Percentiles rank a stretch among this genome's conserved stretches.
Conservation (phyloP, 1,140 invertebrate species). For the Pseudomyrmex gracilis region DNA sequence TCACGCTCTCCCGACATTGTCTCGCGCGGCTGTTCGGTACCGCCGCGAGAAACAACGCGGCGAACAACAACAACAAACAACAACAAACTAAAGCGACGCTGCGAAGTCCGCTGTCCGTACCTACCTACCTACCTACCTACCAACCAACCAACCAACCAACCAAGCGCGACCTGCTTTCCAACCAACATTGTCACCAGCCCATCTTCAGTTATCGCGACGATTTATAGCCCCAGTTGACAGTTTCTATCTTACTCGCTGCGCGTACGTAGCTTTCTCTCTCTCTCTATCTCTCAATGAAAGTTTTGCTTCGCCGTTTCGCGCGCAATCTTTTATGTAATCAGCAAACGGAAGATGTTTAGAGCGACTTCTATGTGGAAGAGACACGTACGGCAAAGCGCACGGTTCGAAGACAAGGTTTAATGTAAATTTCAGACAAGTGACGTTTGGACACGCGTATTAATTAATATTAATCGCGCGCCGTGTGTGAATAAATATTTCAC, state of each 20-base stretch:
- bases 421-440: not conserved
- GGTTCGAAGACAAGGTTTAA: not conserved
- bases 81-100: constrained; percentile 70
- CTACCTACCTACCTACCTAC: constrained; percentile 47
- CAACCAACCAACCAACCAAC: constrained; percentile 17
- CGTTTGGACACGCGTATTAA: not conserved
- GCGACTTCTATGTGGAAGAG: constrained; percentile 15
- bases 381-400: not conserved
- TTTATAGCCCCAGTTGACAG: constrained; percentile 69
- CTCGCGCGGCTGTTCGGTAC: constrained; percentile 58
- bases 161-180: constrained; percentile 67
- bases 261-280: not conserved
- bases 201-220: constrained; percentile 69
- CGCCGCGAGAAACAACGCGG: constrained; percentile 69
- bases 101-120: constrained; percentile 60
- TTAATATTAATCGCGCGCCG: not conserved
- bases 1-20: constrained; percentile 68
- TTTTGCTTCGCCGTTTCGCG: not conserved
- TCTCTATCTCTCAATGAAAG: constrained; percentile 45
- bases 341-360: constrained; percentile 4
- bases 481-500: not conserved
- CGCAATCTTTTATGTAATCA: constrained; percentile 43
- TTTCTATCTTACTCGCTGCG: constrained; percentile 66
- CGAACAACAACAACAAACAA: constrained; percentile 73
- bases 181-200: constrained; percentile 68